These are phyloP conservation scores for Aphodius granarius DNA, from an alignment of 2,888 invertebrate species.

Conservation along the genomic window DNA sequence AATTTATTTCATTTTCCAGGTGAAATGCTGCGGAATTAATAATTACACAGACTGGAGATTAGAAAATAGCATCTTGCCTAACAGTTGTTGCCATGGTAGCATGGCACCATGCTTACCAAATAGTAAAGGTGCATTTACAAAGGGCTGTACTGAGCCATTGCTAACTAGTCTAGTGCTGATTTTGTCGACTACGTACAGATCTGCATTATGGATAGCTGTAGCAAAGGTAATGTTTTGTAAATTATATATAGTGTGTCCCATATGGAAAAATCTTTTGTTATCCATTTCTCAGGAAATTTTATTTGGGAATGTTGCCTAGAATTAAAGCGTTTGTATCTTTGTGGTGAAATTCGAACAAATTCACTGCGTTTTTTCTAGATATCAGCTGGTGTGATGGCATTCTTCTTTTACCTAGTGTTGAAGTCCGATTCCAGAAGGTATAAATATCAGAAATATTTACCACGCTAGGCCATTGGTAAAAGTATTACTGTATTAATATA, in stretches of 20 bases:
- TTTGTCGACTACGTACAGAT: not conserved
- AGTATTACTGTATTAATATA: too few relatives aligned
- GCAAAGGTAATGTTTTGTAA: not conserved
- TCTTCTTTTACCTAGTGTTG: not conserved
- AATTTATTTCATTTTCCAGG: not conserved
- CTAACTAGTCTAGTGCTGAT: not conserved
- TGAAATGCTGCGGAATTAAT: not conserved
- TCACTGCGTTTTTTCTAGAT: not conserved
- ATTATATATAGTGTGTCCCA: too few relatives aligned
- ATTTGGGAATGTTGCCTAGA: too few relatives aligned
- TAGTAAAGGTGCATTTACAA: not conserved
- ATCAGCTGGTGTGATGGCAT: not conserved
- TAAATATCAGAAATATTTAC: not conserved
- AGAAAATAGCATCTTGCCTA: not conserved
- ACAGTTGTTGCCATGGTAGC: not conserved
- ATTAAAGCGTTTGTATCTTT: too few relatives aligned
- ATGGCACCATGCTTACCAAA: not conserved
- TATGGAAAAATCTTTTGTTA: too few relatives aligned
- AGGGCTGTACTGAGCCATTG: not conserved
- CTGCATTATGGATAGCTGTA: not conserved
- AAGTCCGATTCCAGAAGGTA: not conserved
- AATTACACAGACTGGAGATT: not conserved
- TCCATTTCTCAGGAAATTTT: too few relatives aligned
- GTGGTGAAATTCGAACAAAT: too few relatives aligned
- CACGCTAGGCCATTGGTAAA: not conserved